A percentile compares a stretch with the other conserved stretches of the same genome.
Conservation (phyloP, 1,140 invertebrate species). For the Dinoponera quadriceps region DNA sequence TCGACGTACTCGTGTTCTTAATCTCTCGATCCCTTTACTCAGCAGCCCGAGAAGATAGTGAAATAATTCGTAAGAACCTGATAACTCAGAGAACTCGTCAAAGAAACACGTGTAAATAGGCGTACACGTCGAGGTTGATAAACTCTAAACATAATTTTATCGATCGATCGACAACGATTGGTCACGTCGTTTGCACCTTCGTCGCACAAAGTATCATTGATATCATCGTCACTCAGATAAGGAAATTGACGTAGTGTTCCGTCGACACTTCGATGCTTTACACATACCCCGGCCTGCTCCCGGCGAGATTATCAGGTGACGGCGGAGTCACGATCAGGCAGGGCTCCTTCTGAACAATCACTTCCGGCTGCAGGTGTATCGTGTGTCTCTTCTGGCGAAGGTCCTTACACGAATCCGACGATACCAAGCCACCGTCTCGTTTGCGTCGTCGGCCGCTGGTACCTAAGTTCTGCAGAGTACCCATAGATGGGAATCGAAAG, state of each 20-base stretch:
- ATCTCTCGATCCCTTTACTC: background rate
- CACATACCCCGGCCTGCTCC: conserved; percentile 49
- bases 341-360: conserved; percentile 72
- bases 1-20: background rate
- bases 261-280: background rate
- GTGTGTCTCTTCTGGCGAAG: conserved; percentile 73
- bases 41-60: background rate
- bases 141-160: too few species aligned
- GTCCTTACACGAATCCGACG: conserved; percentile 74
- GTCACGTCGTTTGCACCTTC: too few species aligned
- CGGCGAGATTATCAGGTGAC: conserved; percentile 59
- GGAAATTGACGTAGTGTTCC: too few species aligned
- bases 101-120: too few species aligned
- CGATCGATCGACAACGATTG: too few species aligned
- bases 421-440: conserved; percentile 65
- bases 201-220: background rate
- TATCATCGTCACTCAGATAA: background rate
- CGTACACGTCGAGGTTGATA: too few species aligned
- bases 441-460: conserved; percentile 74
- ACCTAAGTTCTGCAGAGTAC: conserved; percentile 76
- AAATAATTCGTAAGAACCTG: background rate
- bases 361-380: conserved; percentile 75
- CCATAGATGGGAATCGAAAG: conserved; percentile 82
- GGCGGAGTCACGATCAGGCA: conserved; percentile 72
- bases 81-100: background rate